phyloP scores from a whole-genome alignment of 2,797 vertebrate genomes.

The Furcifer pardalis region DNA sequence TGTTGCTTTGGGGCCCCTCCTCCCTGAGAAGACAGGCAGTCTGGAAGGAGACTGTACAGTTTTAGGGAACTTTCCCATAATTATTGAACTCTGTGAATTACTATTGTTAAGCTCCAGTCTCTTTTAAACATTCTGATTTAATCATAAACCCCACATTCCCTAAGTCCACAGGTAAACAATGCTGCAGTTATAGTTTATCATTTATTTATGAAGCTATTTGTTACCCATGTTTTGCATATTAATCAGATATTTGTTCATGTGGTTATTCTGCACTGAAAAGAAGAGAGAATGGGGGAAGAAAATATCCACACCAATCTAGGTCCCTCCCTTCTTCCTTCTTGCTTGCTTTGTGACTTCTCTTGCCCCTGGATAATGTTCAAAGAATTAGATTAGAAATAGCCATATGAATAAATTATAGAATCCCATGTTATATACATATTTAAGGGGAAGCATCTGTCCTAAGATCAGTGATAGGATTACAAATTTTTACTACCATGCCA shows the following conservation, averaged over 20 bases:
- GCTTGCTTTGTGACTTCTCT: slow-evolving; percentile 51
- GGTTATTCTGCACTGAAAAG: slow-evolving; percentile 66
- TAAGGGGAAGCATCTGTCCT: slow-evolving; percentile 49
- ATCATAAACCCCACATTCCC: slow-evolving; percentile 70
- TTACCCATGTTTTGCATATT: slow-evolving; percentile 73
- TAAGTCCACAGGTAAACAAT: slow-evolving; percentile 74
- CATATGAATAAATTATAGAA: slow-evolving; percentile 75
- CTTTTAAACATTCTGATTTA: slow-evolving; percentile 68
- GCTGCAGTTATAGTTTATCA: slow-evolving; percentile 65
- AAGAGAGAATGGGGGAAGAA: not conserved
- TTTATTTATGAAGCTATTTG: slow-evolving; percentile 78
- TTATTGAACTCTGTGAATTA: slow-evolving; percentile 44
- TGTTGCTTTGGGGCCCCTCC: not conserved
- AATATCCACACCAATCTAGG: not conserved
- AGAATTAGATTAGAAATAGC: slow-evolving; percentile 74
- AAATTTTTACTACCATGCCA: too few species aligned
- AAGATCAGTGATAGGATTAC: too few species aligned
- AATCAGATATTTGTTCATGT: slow-evolving; percentile 67
- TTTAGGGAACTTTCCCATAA: not conserved
- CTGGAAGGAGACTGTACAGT: not conserved
- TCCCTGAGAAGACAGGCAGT: not conserved
- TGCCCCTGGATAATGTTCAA: slow-evolving; percentile 63
- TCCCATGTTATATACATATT: slow-evolving; percentile 67
- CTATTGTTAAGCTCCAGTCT: slow-evolving; percentile 56
- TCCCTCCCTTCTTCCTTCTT: slow-evolving; percentile 27